These are phyloP conservation scores for Nyleta sp. DNA, from an alignment of 2,888 invertebrate genomes.

Conservation along the genomic window DNA sequence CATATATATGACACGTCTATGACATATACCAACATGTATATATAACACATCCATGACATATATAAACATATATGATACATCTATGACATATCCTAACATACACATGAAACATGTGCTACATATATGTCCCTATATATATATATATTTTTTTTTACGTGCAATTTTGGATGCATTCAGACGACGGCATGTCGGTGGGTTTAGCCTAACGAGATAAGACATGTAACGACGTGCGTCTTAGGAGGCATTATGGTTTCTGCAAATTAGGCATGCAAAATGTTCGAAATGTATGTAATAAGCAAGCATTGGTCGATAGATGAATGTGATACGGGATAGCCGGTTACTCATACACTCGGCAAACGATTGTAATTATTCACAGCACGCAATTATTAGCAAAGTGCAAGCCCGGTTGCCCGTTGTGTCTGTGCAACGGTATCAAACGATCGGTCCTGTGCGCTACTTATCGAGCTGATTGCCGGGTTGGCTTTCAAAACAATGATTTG, in stretches of 20 bases:
- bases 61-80: no score
- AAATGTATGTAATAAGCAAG: constrained; percentile 19
- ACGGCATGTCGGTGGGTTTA: no score
- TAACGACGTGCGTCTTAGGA: no score
- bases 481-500: constrained; percentile 80
- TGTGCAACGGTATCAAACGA: constrained; percentile 49
- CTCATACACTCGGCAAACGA: constrained; percentile 27
- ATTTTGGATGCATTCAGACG: no score
- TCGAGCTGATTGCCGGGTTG: constrained; percentile 74
- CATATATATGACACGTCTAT: no score
- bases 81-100: no score
- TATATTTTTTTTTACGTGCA: no score
- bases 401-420: constrained; percentile 38
- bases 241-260: constrained; percentile 18
- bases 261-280: constrained; percentile 14
- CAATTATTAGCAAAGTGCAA: constrained; percentile 73
- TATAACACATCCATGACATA: no score
- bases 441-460: constrained; percentile 65
- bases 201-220: no score
- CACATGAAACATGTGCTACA: no score
- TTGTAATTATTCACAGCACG: constrained; percentile 80
- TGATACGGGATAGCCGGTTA: constrained; percentile 32
- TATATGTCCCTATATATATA: no score
- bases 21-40: no score
- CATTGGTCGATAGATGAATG: constrained; percentile 31